Evolutionary conservation across 2,797 vertebrate species (phyloP), one percentile per base, ranked within the genome.

Genomic region (Xiphophorus birchmanni): DNA sequence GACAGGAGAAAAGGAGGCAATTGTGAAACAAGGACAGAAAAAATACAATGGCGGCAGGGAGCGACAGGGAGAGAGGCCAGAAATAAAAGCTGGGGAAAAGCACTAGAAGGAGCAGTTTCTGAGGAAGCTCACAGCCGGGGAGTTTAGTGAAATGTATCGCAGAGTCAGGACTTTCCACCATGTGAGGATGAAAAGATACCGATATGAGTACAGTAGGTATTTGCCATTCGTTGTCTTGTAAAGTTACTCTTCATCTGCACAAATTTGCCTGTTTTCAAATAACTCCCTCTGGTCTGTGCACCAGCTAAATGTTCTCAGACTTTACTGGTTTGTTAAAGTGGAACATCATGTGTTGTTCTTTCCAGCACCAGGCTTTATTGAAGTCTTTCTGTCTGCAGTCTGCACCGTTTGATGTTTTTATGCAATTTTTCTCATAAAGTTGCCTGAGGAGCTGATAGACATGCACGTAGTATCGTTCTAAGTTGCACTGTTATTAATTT

Each of bases 141-240:
- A 44, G 42, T 45, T 71, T 23, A 54, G 50, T 80, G 80, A 21
- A 60, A 95, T 94, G 93, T 45, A 92, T 72, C 84, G 82, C 75
- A 80, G 91, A 86, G 86, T 89, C 80, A 88, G 83, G 91, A 94
- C 90, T 3, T 92, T 87, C 85, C 83, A 85, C 90, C 82, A 89
- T 15, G 81, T 88, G 37, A 87, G 82, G 90, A 92, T 88, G 88
- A 93, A 84, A 82, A 79, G 87, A 91, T 91, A 84, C 73, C 85
- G 69, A 78, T 90, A 87, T 65, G 74, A 80, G 67, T 90, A 91
- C 92, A 92, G 94, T 95, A 94, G 83, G 93, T 94, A 84, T 79
- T 40, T 63, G 69, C 52, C 15, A 52, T 48, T 71, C 80, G 52
- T 58, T 81, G 23, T 86, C 37, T 48, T 76, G 48, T 18, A 56